phyloP scores from a whole-genome alignment of 2,888 invertebrate genomes.

The Rhopalosiphum nymphaeae region DNA sequence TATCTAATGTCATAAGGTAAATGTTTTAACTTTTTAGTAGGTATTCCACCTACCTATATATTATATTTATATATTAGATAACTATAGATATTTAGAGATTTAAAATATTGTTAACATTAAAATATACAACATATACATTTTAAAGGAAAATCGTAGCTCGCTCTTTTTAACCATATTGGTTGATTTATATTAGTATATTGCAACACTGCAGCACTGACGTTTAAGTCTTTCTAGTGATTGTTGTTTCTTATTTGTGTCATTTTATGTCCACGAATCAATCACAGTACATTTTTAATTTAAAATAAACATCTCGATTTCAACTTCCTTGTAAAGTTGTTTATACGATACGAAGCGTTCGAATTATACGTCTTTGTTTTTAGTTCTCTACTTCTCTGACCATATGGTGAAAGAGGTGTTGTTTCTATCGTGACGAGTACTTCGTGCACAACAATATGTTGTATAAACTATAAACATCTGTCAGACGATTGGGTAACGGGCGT shows the following conservation, averaged over 20 bases:
- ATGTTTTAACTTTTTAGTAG: not conserved
- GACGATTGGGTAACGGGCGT: constrained; percentile 39
- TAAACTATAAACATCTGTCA: constrained; percentile 55
- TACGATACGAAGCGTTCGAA: not conserved
- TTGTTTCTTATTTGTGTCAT: not conserved
- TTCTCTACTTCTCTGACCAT: constrained; percentile 37
- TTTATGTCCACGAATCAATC: not conserved
- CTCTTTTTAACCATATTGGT: not conserved
- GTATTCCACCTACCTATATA: not conserved
- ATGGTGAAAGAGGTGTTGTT: constrained; percentile 24
- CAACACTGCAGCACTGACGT: not conserved
- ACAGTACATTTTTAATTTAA: not conserved
- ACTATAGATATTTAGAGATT: not conserved
- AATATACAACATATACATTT: not conserved
- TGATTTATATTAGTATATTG: not conserved
- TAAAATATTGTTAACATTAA: not conserved
- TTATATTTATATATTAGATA: not conserved
- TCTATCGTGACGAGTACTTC: constrained; percentile 34
- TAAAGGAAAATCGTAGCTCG: not conserved
- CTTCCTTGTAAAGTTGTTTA: constrained; percentile 24
- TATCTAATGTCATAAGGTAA: not conserved
- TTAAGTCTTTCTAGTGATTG: constrained; percentile 35
- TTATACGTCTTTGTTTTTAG: constrained; percentile 28
- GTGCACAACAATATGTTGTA: constrained; percentile 23
- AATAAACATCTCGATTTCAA: not conserved